Percentiles rank a stretch among this genome's conserved stretches.
Evolutionary conservation across 1,140 invertebrate genomes (phyloP).

Genomic region (Cyclina sinensis): DNA sequence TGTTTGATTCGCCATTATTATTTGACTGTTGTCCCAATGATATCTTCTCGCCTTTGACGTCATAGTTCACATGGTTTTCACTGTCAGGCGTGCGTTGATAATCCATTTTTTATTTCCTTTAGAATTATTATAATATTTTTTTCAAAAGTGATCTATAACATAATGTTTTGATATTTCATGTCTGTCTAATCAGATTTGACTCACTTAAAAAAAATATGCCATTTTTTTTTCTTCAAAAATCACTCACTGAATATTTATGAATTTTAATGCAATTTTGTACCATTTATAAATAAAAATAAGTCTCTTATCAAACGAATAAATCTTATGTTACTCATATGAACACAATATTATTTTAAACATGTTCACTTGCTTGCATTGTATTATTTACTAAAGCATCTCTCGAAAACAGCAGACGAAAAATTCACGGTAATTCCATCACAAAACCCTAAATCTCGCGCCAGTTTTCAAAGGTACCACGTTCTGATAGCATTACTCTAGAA

Average conservation of each 20-base stretch:
- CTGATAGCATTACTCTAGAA: neutral
- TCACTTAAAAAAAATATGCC: too few relatives aligned
- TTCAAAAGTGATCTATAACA: too few relatives aligned
- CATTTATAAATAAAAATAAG: too few relatives aligned
- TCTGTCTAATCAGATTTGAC: too few relatives aligned
- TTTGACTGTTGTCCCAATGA: neutral
- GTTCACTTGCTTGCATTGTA: neutral
- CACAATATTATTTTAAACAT: too few relatives aligned
- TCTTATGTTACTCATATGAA: too few relatives aligned
- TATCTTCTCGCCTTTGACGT: neutral
- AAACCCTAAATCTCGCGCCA: conserved; percentile 22
- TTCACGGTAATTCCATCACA: neutral
- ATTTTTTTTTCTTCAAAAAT: too few relatives aligned
- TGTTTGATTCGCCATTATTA: neutral
- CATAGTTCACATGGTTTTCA: neutral
- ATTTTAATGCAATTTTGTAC: too few relatives aligned
- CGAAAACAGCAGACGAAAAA: neutral
- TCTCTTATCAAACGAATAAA: too few relatives aligned
- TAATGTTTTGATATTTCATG: too few relatives aligned
- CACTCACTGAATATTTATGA: too few relatives aligned
- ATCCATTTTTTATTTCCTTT: neutral
- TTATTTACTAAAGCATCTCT: neutral
- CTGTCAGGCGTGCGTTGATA: neutral
- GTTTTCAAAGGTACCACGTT: conserved; percentile 19
- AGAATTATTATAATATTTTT: too few relatives aligned